Evolutionary conservation across 2,797 vertebrate species (phyloP).

Genomic region (Rhinella marina): DNA sequence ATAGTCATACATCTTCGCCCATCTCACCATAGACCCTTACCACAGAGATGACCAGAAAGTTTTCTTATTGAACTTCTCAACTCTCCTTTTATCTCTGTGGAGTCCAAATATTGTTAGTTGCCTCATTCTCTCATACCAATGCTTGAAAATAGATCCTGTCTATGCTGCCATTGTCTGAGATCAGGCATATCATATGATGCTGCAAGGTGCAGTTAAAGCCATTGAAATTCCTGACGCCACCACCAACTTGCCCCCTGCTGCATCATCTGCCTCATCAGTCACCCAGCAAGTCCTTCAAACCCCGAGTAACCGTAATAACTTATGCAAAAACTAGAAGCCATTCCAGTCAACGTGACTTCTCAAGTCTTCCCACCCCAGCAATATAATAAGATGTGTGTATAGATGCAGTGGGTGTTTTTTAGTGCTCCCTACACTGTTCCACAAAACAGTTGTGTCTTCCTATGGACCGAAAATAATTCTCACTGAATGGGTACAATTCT

Average conservation of each 20-base stretch:
- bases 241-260: not conserved
- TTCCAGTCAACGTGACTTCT: not conserved
- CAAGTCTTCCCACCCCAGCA: not conserved
- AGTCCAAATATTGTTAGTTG: not conserved
- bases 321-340: slow-evolving; percentile 42
- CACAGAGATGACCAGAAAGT: not conserved
- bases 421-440: no score
- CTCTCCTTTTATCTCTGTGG: not conserved
- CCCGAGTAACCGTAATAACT: no score
- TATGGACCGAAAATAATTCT: no score
- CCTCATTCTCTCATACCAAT: slow-evolving; percentile 14
- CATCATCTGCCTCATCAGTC: not conserved
- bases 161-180: slow-evolving; percentile 49
- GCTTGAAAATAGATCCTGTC: slow-evolving; percentile 27
- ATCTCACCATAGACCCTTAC: not conserved
- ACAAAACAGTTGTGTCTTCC: no score
- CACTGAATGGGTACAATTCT: no score
- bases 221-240: not conserved
- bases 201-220: slow-evolving; percentile 5
- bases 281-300: not conserved
- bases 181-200: not conserved
- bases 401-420: not conserved
- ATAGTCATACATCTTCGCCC: not conserved
- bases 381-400: not conserved
- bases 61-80: not conserved